Evolutionary conservation across 2,888 invertebrate genomes (phyloP).

Genomic region (Miltochrista miniata): DNA sequence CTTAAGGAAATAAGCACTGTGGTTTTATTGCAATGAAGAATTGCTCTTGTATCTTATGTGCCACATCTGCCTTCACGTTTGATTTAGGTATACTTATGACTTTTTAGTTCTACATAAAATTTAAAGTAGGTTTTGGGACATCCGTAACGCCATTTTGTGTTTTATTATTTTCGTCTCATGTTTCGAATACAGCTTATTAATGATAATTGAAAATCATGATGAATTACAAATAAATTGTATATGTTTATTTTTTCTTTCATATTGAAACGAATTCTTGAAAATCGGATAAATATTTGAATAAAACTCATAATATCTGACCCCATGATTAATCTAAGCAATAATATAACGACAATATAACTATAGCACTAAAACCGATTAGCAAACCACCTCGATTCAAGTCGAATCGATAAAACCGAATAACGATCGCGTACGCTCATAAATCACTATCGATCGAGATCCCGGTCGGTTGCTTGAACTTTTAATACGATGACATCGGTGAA

Average conservation of each 20-base stretch:
- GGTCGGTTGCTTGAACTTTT: constrained; percentile 41
- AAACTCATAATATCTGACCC: not conserved
- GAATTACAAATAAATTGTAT: no score
- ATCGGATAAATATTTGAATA: no score
- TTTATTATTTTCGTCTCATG: no score
- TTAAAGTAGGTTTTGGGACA: no score
- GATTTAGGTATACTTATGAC: no score
- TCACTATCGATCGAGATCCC: constrained; percentile 31
- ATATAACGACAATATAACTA: constrained; percentile 13
- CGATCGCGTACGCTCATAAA: constrained; percentile 34
- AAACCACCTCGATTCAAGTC: constrained; percentile 24
- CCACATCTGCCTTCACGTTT: no score
- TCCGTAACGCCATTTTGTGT: no score
- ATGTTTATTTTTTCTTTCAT: no score
- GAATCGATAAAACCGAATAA: constrained; percentile 35
- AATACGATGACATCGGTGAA: constrained; percentile 44
- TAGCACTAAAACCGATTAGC: constrained; percentile 26
- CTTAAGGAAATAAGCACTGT: constrained; percentile 25
- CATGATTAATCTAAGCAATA: constrained; percentile 1
- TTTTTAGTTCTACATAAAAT: no score
- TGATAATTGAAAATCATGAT: no score
- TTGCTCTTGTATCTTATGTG: not conserved
- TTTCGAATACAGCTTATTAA: no score
- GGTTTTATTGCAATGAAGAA: constrained; percentile 3
- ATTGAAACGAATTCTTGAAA: no score